Conservation (phyloP, 1,140 invertebrate species). For the Homalodisca vitripennis region DNA sequence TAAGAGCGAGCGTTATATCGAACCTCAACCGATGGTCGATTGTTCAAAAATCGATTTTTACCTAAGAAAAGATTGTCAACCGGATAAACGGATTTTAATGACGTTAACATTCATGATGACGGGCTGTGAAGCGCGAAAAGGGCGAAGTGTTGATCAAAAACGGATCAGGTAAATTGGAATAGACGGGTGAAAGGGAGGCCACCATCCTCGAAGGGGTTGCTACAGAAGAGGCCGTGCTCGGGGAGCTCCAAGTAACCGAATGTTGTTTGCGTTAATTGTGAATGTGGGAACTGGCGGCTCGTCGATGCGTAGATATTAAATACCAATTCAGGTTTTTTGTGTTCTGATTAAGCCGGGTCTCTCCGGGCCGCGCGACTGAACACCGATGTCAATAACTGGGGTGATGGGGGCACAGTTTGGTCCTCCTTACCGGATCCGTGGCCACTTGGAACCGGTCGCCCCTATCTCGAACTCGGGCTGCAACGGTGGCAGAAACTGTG, state of each 20-base stretch:
- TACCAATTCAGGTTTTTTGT: slow-evolving; percentile 22
- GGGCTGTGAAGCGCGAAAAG: background rate
- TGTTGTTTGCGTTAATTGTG: slow-evolving; percentile 9
- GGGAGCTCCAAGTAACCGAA: background rate
- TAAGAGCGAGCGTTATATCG: too few relatives aligned
- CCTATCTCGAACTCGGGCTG: too few relatives aligned
- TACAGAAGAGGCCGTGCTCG: background rate
- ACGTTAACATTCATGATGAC: slow-evolving; percentile 19
- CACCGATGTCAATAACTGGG: slow-evolving; percentile 4
- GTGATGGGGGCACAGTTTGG: too few relatives aligned
- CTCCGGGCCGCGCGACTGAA: background rate
- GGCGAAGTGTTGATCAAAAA: slow-evolving; percentile 19
- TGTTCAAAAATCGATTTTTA: too few relatives aligned
- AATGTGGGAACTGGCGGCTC: background rate
- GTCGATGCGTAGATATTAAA: slow-evolving; percentile 8
- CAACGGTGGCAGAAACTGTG: too few relatives aligned
- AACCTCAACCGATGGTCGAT: too few relatives aligned
- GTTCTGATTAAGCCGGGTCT: slow-evolving; percentile 14
- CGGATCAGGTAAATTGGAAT: slow-evolving; percentile 24
- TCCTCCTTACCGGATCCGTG: too few relatives aligned
- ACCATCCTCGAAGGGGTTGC: background rate
- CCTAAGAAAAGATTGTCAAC: slow-evolving; percentile 3
- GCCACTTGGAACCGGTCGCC: too few relatives aligned
- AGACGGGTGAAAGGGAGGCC: background rate
- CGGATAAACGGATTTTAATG: slow-evolving; percentile 26